phyloP scores from a whole-genome alignment of 2,797 vertebrate genomes.

The Lacerta agilis region DNA sequence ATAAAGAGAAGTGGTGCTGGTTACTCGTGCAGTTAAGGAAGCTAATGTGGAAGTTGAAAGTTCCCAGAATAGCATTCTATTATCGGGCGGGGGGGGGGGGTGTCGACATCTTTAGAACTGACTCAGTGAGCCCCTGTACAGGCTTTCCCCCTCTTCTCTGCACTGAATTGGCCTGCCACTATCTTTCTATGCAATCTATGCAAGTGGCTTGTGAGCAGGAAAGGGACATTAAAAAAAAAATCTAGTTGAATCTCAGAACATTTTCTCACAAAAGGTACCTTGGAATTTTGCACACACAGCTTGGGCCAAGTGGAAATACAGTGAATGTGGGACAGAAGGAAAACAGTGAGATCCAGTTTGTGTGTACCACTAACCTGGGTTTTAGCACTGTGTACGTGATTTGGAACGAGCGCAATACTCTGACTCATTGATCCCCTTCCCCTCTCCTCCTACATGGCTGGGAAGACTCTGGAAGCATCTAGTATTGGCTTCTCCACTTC shows the following conservation, averaged over 20 bases:
- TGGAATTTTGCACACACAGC: not conserved
- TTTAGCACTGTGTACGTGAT: too few relatives aligned
- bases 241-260: not conserved
- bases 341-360: too few relatives aligned
- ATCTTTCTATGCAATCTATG: not conserved
- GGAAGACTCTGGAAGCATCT: not conserved
- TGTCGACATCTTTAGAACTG: not conserved
- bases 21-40: constrained; percentile 44
- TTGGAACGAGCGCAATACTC: too few relatives aligned
- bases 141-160: accelerated
- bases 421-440: too few relatives aligned
- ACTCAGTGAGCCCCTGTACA: not conserved
- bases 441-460: not conserved
- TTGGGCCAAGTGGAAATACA: not conserved
- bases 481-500: not conserved
- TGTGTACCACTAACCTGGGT: too few relatives aligned
- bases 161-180: not conserved
- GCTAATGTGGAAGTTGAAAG: constrained; percentile 7
- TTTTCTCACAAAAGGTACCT: not conserved
- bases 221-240: not conserved
- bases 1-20: not conserved
- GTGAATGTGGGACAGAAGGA: not conserved
- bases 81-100: constrained; percentile 21
- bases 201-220: not conserved
- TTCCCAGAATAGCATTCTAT: constrained; percentile 2